A percentile compares a stretch with the other conserved stretches of the same genome.
Evolutionary conservation across 2,888 invertebrate species (phyloP).

Genomic region (Andrena camellia): DNA sequence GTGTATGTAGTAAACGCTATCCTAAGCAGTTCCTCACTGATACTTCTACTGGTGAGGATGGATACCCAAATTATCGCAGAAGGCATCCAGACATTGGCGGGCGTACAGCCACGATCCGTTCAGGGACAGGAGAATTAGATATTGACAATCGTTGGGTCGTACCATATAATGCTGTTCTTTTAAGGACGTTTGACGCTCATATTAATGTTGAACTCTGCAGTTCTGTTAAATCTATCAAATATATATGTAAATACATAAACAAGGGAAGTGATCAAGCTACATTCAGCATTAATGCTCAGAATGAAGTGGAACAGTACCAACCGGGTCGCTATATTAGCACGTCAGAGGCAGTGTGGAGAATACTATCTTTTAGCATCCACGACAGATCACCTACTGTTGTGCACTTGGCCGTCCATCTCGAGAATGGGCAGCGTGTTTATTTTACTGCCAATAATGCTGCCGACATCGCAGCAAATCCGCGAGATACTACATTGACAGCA

Average conservation of each 20-base stretch:
- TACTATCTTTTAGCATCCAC: not conserved
- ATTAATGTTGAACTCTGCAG: not conserved
- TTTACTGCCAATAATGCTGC: not conserved
- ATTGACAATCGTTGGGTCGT: not conserved
- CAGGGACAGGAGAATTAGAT: too few relatives aligned
- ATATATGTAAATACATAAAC: not conserved
- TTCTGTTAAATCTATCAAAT: not conserved
- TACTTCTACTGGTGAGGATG: too few relatives aligned
- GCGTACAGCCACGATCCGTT: too few relatives aligned
- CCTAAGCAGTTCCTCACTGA: too few relatives aligned
- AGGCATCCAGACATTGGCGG: too few relatives aligned
- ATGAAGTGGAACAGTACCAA: not conserved
- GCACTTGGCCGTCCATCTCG: not conserved
- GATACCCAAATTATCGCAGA: too few relatives aligned
- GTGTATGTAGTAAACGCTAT: too few relatives aligned
- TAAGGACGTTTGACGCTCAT: not conserved
- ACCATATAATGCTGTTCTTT: not conserved
- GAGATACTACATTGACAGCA: conserved; percentile 1
- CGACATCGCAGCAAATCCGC: not conserved
- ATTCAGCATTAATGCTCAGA: not conserved
- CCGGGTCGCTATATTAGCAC: not conserved
- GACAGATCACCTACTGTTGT: not conserved
- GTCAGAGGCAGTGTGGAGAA: not conserved
- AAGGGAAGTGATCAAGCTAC: not conserved
- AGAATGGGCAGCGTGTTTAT: not conserved